Conservation (phyloP, 1,140 invertebrate species). For the Bombus sylvicola region DNA sequence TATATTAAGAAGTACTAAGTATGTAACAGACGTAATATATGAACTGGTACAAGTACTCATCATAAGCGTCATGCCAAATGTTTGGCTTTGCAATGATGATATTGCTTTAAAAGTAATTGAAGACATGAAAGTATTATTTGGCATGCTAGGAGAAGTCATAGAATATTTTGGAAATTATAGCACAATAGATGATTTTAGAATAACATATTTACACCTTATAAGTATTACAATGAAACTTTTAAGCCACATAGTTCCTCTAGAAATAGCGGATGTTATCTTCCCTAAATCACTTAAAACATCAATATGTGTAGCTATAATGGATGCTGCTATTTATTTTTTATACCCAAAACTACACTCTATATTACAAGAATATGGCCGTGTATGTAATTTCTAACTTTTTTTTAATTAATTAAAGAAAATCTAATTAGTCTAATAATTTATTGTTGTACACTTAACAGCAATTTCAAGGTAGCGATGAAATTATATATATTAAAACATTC, state of each 20-base stretch:
- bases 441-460: conserved; percentile 58
- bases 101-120: conserved; percentile 72
- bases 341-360: conserved; percentile 69
- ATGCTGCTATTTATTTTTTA: conserved; percentile 76
- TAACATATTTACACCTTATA: conserved; percentile 74
- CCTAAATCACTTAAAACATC: conserved; percentile 72
- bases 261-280: conserved; percentile 73
- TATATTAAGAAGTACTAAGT: conserved; percentile 69
- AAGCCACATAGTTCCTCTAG: conserved; percentile 74
- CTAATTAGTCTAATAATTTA: not conserved
- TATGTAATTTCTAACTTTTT: conserved; percentile 51
- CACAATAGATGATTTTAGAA: conserved; percentile 70
- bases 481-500: conserved; percentile 65
- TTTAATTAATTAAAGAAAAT: not conserved
- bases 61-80: conserved; percentile 72
- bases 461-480: conserved; percentile 69
- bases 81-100: conserved; percentile 74
- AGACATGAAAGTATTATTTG: conserved; percentile 71
- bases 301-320: conserved; percentile 70
- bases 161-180: conserved; percentile 70
- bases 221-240: conserved; percentile 71
- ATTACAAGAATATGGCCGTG: conserved; percentile 74
- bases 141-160: conserved; percentile 72
- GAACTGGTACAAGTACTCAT: conserved; percentile 74
- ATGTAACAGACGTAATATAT: conserved; percentile 69